Evolutionary conservation across 2,113 vertebrate species (phyloP).

Genomic region (Carettochelys insculpta): DNA sequence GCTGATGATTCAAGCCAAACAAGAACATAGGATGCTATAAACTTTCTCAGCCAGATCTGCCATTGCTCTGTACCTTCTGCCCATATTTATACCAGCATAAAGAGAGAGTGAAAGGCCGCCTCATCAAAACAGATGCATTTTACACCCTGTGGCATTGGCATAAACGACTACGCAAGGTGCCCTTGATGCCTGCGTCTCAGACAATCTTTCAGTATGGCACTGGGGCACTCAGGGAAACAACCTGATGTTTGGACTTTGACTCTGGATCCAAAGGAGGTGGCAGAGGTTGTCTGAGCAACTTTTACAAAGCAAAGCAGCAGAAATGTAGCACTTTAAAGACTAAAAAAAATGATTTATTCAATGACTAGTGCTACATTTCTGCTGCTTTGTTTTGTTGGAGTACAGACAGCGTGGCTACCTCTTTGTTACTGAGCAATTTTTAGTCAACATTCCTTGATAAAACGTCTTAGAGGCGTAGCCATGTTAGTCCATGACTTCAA

Average conservation of each 20-base stretch:
- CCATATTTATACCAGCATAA: neutral
- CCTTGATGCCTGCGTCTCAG: neutral
- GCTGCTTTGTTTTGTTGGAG: too few relatives aligned
- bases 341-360: too few relatives aligned
- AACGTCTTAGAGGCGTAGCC: too few relatives aligned
- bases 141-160: constrained; percentile 1
- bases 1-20: neutral
- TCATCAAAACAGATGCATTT: neutral
- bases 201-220: rapidly evolving
- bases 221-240: neutral
- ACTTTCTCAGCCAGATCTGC: neutral
- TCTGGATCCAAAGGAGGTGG: neutral
- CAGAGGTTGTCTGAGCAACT: too few relatives aligned
- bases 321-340: too few relatives aligned
- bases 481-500: too few relatives aligned
- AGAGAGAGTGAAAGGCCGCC: rapidly evolving
- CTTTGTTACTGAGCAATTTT: too few relatives aligned
- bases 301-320: too few relatives aligned
- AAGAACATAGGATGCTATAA: neutral
- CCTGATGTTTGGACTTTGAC: neutral
- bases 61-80: constrained; percentile 24
- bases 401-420: too few relatives aligned
- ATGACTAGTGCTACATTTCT: too few relatives aligned
- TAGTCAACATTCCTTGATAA: rapidly evolving
- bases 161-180: constrained; percentile 47